phyloP scores from a whole-genome alignment of 2,888 invertebrate genomes.

The Branchipolynoe longqiensis region DNA sequence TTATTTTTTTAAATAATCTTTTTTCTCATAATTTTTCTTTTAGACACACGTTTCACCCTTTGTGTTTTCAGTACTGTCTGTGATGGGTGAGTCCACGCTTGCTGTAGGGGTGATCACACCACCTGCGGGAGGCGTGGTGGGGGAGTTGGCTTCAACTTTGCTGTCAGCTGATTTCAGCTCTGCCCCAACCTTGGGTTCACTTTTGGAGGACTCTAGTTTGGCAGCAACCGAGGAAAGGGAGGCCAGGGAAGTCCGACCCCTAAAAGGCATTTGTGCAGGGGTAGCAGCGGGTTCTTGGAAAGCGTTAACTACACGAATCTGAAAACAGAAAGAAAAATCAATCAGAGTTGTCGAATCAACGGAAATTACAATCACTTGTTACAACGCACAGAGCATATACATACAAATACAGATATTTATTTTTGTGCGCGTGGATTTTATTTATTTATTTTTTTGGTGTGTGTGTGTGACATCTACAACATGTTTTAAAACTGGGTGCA shows the following conservation, averaged over 20 bases:
- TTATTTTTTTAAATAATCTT: too few relatives aligned
- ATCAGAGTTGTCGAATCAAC: constrained; percentile 51
- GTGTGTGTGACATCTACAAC: constrained; percentile 33
- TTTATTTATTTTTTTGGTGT: constrained; percentile 27
- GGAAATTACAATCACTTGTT: too few relatives aligned
- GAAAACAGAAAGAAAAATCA: constrained; percentile 81
- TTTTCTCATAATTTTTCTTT: too few relatives aligned
- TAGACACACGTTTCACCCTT: constrained; percentile 59
- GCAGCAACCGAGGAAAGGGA: constrained; percentile 65
- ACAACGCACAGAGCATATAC: neutral
- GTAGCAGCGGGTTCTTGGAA: constrained; percentile 85
- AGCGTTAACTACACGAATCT: constrained; percentile 99
- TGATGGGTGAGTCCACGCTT: constrained; percentile 51
- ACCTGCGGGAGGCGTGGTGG: constrained; percentile 45
- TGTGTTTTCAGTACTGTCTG: constrained; percentile 54
- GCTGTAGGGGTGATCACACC: constrained; percentile 44
- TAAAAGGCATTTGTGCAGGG: constrained; percentile 64
- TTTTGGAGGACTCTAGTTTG: constrained; percentile 62
- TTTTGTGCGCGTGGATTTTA: too few relatives aligned
- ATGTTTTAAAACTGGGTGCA: constrained; percentile 25
- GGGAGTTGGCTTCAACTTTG: constrained; percentile 40
- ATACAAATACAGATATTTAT: neutral
- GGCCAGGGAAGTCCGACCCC: constrained; percentile 66
- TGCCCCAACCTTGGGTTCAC: constrained; percentile 58
- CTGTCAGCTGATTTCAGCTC: constrained; percentile 51